Base-by-base conservation (phyloP, 2,113 vertebrate genomes). In the Cochlearius cochlearius region DNA sequence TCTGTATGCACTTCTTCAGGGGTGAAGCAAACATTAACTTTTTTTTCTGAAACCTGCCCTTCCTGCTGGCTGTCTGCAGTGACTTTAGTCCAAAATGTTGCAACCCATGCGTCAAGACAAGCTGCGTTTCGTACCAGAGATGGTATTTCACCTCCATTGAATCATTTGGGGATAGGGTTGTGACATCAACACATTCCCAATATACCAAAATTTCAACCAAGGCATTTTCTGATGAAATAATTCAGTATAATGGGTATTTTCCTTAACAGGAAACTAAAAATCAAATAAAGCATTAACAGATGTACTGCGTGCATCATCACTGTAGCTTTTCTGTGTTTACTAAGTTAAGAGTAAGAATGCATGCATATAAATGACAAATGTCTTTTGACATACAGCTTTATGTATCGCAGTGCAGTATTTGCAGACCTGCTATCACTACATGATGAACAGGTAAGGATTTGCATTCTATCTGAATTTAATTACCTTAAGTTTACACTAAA, bases 81-180 rank as follows among this genome's bases (percentile, higher is more conserved):
- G 32, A 56, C 62, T 84, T 91, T 20, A 83, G 47, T 29, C 58
- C 25, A n/a, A 94, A 92, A 92, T 55, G 29, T 26, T 86, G 80
- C 88, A 97, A 92, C 12, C 27, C 50, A 74, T 34, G 58, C 25
- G 53, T 84, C 73, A 95, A 92, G 63, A 56, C 21, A 81, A 96
- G 83, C 36, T 72, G 34, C 58, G 94, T 96, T 96, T 34, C 29
- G 29, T 72, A 93, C 27, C 87, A 88, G 94, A 97, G 96, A 92
- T 90, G 39, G 83, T 94, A 97, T 94, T 97, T 82, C 52, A 60
- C 71, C 84, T 97, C 77, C 92, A 88, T 73, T 86, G 87, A 95
- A 93, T 71, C 49, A 30, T 74, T 59, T 77, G 87, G 45, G 43
- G 62, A 94, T 66, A 85, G 1, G 66, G n/a, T 8, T 50, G 26